These are phyloP conservation scores for Hirundo rustica DNA, from an alignment of 2,797 vertebrate genomes.

Conservation along the genomic window DNA sequence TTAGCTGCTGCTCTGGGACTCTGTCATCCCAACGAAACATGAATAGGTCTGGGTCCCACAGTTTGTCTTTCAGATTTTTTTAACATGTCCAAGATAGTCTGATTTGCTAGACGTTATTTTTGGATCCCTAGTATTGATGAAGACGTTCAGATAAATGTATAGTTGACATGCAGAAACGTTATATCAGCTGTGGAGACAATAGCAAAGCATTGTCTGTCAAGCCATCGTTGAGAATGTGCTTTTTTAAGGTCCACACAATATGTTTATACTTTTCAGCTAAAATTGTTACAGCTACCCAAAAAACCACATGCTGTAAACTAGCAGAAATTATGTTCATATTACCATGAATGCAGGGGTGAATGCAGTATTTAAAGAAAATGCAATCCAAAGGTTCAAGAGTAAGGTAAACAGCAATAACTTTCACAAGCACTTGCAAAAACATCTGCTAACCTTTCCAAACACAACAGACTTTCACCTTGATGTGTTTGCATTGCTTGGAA, in stretches of 20 bases:
- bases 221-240: not conserved
- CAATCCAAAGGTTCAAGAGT: not conserved
- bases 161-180: not conserved
- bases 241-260: not conserved
- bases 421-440: not conserved
- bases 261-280: not conserved
- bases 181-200: not conserved
- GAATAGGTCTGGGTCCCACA: not conserved
- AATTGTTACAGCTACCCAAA: not conserved
- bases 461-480: slow-evolving; percentile 39
- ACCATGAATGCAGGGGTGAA: not conserved
- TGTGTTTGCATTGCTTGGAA: slow-evolving; percentile 56
- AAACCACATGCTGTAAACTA: not conserved
- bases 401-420: not conserved
- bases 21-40: not conserved
- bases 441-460: slow-evolving; percentile 15
- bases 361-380: not conserved
- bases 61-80: not conserved
- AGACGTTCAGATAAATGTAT: not conserved
- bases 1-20: not conserved
- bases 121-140: not conserved
- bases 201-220: not conserved
- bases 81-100: not conserved
- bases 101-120: not conserved
- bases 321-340: not conserved